These are phyloP conservation scores for Chouioia cunea DNA, from an alignment of 2,888 invertebrate genomes.

Conservation along the genomic window DNA sequence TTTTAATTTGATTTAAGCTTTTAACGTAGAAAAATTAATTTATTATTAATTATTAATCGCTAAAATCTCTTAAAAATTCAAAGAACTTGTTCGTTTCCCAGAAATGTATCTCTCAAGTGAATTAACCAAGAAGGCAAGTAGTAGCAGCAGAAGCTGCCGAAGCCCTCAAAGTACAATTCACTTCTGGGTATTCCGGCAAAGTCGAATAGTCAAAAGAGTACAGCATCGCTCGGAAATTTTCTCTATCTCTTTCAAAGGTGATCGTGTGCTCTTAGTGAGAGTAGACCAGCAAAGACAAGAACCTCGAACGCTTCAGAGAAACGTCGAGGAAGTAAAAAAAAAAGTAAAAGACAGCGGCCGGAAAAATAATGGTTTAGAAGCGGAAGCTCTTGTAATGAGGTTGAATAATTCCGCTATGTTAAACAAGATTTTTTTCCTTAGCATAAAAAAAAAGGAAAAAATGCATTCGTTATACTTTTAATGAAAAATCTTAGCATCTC, in stretches of 20 bases:
- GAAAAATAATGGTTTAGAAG: constrained; percentile 18
- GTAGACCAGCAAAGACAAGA: constrained; percentile 6
- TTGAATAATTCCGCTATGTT: too few species aligned
- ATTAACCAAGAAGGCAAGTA: constrained; percentile 17
- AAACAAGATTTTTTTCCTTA: too few species aligned
- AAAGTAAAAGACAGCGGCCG: not conserved
- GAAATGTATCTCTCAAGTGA: constrained; percentile 20
- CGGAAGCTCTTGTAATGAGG: not conserved
- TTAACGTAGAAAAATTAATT: too few species aligned
- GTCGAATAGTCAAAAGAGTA: constrained; percentile 40
- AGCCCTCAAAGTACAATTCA: constrained; percentile 41
- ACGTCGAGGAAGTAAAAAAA: not conserved
- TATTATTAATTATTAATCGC: too few species aligned
- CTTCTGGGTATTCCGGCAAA: constrained; percentile 34
- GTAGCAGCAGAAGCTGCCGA: constrained; percentile 15
- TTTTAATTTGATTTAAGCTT: too few species aligned
- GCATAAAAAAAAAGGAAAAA: too few species aligned
- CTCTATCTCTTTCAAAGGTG: not conserved
- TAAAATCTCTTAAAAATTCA: too few species aligned
- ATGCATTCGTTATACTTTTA: too few species aligned
- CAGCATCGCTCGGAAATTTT: constrained; percentile 15
- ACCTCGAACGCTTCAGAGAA: constrained; percentile 14
- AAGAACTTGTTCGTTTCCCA: not conserved
- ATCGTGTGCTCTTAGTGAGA: constrained; percentile 13
- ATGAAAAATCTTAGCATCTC: too few species aligned